A percentile compares a stretch with the other conserved stretches of the same genome.
Evolutionary conservation across 1,140 invertebrate genomes (phyloP).

Genomic region (Camponotus vicinus): DNA sequence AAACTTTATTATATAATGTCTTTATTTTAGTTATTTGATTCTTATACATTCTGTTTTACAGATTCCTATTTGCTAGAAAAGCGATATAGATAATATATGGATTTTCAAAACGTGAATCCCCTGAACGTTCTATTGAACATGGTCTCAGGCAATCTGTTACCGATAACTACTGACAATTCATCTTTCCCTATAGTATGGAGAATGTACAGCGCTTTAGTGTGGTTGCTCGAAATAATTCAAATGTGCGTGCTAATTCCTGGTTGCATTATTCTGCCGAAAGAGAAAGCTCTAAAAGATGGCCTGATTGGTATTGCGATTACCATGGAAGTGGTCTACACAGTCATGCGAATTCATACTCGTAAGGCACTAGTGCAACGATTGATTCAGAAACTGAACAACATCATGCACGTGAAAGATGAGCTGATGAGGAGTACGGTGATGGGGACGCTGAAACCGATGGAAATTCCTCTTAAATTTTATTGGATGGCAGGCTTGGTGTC

Average conservation of each 20-base stretch:
- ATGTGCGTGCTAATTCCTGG: neutral
- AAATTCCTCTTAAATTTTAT: conserved; percentile 23
- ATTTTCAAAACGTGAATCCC: conserved; percentile 66
- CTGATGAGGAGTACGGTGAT: neutral
- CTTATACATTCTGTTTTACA: neutral
- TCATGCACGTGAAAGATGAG: neutral
- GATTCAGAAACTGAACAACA: conserved; percentile 48
- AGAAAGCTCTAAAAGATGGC: conserved; percentile 54
- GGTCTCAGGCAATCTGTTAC: conserved; percentile 64
- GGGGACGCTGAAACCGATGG: neutral
- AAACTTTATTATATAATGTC: neutral
- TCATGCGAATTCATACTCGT: conserved; percentile 24
- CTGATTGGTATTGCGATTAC: conserved; percentile 49
- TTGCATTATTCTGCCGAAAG: conserved; percentile 16
- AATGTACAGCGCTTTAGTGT: conserved; percentile 33
- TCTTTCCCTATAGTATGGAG: conserved; percentile 12
- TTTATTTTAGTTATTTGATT: neutral
- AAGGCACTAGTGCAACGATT: conserved; percentile 24
- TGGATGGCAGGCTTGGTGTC: neutral
- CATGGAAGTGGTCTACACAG: conserved; percentile 16
- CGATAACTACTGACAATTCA: conserved; percentile 26
- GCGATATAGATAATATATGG: conserved; percentile 24
- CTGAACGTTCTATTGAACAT: conserved; percentile 50
- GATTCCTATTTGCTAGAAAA: neutral
- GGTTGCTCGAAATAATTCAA: conserved; percentile 39